Base-by-base conservation (phyloP, 1,140 invertebrate species). In the Anoplolepis gracilipes region DNA sequence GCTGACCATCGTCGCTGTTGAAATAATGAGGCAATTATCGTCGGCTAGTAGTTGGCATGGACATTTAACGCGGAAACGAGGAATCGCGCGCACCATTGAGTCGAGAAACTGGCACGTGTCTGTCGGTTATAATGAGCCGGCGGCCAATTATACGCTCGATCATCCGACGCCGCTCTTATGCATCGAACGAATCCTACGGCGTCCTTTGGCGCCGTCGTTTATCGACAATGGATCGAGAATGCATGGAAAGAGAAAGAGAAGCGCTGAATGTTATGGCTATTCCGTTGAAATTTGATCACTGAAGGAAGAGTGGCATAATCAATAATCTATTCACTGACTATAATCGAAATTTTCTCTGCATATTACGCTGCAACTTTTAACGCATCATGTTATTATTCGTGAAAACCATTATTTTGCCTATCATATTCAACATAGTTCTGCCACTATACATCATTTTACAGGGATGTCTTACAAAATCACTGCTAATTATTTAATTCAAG, bases 131-230 rank as follows among this genome's bases (percentile, higher is more conserved):
- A 73, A 86, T 57, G 55, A 69, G 78, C 72, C 73, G 72, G n/a
- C 70, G 72, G 59, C 87, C 85, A 88, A 88, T 88, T 87, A 87
- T 76, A 49, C 59, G 69, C 61, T 55, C 62, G 69, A 87, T 87
- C 86, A 39, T 79, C 42, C 69, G 30, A 49, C 46, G 49, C 85
- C 53, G 13, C 39, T 73, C 36, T 82, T 73, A 73, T 82, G 19
- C 78, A 39, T 39, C 19, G 22, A 39, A 10, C 46, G 11, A 28
- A 11, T 59, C 13, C 13, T 39, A 11, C 16, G 10, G 8, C 25
- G 55, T 53, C 13, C 13, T 39, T 7, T 11, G 10, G 8, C 25
- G 55, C 42, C 70, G 62, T 42, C 39, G 39, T 36, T 33, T n/a
- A n/a, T 67, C 76, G 11, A 36, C 11, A 78, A 33, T 22, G 42